Conservation (phyloP, 2,888 invertebrate species). For the Oxycera nigricornis region DNA sequence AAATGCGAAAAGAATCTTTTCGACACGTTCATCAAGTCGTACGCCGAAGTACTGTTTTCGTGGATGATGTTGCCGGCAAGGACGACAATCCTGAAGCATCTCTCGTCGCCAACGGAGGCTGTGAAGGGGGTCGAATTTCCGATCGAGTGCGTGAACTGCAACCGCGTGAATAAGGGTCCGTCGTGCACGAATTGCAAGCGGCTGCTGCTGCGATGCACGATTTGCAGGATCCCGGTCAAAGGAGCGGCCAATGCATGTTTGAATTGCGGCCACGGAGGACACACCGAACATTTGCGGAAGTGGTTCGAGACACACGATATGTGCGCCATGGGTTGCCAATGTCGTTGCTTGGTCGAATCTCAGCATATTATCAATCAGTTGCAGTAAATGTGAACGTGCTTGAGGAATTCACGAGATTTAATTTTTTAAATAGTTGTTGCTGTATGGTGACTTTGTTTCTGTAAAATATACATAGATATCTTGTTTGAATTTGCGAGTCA, state of each 20-base stretch:
- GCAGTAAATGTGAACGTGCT: not conserved
- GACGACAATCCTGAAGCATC: constrained; percentile 70
- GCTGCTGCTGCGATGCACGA: constrained; percentile 78
- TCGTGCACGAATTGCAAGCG: constrained; percentile 78
- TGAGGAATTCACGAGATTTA: too few species aligned
- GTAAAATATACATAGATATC: too few species aligned
- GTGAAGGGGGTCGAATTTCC: constrained; percentile 76
- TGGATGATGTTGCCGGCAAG: constrained; percentile 83
- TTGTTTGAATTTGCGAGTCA: too few species aligned
- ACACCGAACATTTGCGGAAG: constrained; percentile 80
- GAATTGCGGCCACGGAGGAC: constrained; percentile 93
- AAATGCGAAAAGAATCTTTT: constrained; percentile 64
- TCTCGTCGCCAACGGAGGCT: constrained; percentile 63
- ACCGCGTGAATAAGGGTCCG: constrained; percentile 70
- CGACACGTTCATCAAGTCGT: constrained; percentile 84
- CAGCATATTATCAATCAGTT: constrained; percentile 6
- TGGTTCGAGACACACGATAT: constrained; percentile 81
- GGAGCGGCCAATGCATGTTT: constrained; percentile 86
- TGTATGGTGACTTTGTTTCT: too few species aligned
- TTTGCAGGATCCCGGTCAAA: constrained; percentile 86
- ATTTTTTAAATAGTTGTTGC: too few species aligned
- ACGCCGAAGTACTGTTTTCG: constrained; percentile 86
- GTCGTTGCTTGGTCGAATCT: constrained; percentile 77
- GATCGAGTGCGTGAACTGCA: constrained; percentile 76
- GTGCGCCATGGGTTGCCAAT: constrained; percentile 94